Evolutionary conservation across 1,140 invertebrate species (phyloP), one percentile per base, ranked within the genome.

Genomic region (Pantala flavescens): DNA sequence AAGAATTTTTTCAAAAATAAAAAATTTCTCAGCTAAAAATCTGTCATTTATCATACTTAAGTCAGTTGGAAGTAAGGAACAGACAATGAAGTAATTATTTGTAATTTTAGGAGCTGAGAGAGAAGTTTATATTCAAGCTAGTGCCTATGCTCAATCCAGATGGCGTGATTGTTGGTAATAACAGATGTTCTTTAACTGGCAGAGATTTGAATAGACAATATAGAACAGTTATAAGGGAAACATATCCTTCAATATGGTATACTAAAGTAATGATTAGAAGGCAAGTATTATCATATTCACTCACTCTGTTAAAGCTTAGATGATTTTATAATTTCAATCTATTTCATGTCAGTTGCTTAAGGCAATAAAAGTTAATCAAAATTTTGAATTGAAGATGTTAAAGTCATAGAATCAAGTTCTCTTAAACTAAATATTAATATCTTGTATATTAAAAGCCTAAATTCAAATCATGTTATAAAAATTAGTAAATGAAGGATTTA

Each of bases 111-210:
- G 90, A 93, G 80, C 83, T 98, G n/a, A 86, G 96, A 71, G 92
- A 96, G 79, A 91, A 93, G 81, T 98, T 95, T 83, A 94, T 98
- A 76, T 98, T 98, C 82, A 98, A 98, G 84, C 82, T 98, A 73
- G 91, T 98, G 76, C 96, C 96, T 71, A 96, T 97, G 92, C 81
- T 97, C 24, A 98, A 98, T 84, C 96, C 96, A 0, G 96, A 98
- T 82, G 96, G 96, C 9, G 95, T 97, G 0, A 94, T 96, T 79
- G 95, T 97, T 71, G 96, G 96, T 23, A 97, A 95, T 80, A 94
- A 94, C 80, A 85, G 94, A 24, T 96, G 94, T 80, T 96, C 93
- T 16, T 82, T 97, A 75, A 90, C 93, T 28, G 95, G 93, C 73
- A 90, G 92, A 81, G 93, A 95, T 82, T 82, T 96, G 71, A 96